Percentiles rank a stretch among this genome's conserved stretches.
These are phyloP conservation scores for Cataglyphis albicans DNA, from an alignment of 2,888 invertebrate genomes.

Conservation along the genomic window DNA sequence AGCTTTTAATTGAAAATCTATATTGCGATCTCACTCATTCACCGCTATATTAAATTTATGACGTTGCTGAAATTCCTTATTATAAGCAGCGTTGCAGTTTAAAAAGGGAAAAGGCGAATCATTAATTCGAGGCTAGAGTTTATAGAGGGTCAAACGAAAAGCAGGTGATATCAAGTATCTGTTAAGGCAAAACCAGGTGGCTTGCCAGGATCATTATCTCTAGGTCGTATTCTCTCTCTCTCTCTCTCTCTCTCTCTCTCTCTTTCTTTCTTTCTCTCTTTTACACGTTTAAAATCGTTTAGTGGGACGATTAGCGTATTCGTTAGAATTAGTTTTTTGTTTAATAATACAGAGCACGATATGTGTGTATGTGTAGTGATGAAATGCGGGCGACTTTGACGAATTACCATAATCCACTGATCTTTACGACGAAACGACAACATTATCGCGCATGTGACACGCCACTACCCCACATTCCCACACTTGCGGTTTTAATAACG, in stretches of 20 bases:
- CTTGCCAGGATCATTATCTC: slow-evolving; percentile 32
- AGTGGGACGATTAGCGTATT: neutral
- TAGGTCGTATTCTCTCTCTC: neutral
- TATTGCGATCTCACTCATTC: neutral
- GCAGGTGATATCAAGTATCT: slow-evolving; percentile 47
- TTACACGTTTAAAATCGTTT: slow-evolving; percentile 2
- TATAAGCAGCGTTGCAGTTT: neutral
- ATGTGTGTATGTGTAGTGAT: neutral
- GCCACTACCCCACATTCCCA: slow-evolving; percentile 66
- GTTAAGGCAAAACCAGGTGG: slow-evolving; percentile 48
- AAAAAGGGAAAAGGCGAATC: neutral
- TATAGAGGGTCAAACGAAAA: slow-evolving; percentile 28
- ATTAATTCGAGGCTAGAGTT: slow-evolving; percentile 33
- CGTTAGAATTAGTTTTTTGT: neutral
- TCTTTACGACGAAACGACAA: slow-evolving; percentile 59
- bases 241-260: neutral
- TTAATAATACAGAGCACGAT: slow-evolving; percentile 7
- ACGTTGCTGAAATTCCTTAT: neutral
- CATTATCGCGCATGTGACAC: slow-evolving; percentile 63
- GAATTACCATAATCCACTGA: slow-evolving; percentile 67
- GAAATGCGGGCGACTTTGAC: slow-evolving; percentile 36
- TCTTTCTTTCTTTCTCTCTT: neutral
- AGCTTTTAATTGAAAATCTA: neutral
- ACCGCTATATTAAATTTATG: neutral
- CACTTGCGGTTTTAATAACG: slow-evolving; percentile 69